A percentile compares a stretch with the other conserved stretches of the same genome.
phyloP scores from a whole-genome alignment of 92 coral and sea anemone species.

The Zoanthus solanderi region DNA sequence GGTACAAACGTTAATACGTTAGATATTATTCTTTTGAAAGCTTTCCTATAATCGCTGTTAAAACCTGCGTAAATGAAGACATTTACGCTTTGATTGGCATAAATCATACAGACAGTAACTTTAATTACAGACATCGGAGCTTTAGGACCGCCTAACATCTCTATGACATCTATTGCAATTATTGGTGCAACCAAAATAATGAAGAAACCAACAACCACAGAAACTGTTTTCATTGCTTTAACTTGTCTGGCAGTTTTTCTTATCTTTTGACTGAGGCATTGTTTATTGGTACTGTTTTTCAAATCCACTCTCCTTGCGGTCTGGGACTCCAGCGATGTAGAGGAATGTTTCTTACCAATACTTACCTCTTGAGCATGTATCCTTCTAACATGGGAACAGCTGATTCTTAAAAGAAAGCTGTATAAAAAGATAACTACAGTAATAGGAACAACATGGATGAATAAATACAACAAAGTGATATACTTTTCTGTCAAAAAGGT shows the following conservation, averaged over 20 bases:
- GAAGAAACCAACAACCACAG: conserved; percentile 77
- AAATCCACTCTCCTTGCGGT: background rate
- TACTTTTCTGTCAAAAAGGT: conserved; percentile 57
- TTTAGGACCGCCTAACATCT: conserved; percentile 63
- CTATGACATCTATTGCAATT: conserved; percentile 69
- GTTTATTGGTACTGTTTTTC: background rate
- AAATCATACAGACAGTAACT: conserved; percentile 77
- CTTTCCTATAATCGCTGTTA: conserved; percentile 70
- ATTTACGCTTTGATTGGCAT: conserved; percentile 81
- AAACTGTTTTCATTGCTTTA: conserved; percentile 71
- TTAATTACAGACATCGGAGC: conserved; percentile 60
- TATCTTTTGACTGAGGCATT: background rate
- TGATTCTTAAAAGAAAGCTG: conserved; percentile 75
- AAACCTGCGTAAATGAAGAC: conserved; percentile 83
- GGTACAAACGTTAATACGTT: conserved; percentile 1
- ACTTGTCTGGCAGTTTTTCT: conserved; percentile 50
- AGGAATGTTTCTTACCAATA: conserved; percentile 11
- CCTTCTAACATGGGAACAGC: conserved; percentile 65
- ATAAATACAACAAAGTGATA: conserved; percentile 58
- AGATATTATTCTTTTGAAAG: conserved; percentile 68
- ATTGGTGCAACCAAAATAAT: conserved; percentile 75
- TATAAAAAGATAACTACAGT: conserved; percentile 61
- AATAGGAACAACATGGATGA: conserved; percentile 73
- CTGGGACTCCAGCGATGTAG: background rate
- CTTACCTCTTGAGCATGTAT: conserved; percentile 72